Conservation (phyloP, 2,113 vertebrate species). For the Plestiodon gilberti region DNA sequence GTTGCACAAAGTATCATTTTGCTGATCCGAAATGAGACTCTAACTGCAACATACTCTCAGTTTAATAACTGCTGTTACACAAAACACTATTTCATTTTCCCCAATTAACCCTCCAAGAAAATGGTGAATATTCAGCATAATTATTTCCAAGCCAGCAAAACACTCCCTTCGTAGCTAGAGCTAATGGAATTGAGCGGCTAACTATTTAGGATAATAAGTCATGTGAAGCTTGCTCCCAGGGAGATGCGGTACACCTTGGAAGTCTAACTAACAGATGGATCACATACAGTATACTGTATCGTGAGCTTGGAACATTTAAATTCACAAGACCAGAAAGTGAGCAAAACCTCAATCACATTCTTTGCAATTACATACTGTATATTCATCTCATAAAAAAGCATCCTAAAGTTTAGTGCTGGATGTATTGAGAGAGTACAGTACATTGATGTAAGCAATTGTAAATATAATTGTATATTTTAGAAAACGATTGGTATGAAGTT, state of each 20-base stretch:
- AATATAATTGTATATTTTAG: neutral
- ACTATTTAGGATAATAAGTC: conserved; percentile 25
- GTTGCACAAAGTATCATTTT: conserved; percentile 55
- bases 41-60: conserved; percentile 63
- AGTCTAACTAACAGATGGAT: conserved; percentile 36
- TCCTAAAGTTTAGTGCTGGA: neutral
- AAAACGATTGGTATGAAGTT: neutral
- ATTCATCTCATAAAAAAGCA: neutral
- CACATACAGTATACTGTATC: conserved; percentile 27
- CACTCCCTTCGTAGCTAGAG: conserved; percentile 33
- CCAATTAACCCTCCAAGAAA: conserved; percentile 60
- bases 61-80: conserved; percentile 60
- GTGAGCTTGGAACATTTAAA: neutral
- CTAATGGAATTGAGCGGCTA: conserved; percentile 37
- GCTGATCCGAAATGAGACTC: conserved; percentile 38
- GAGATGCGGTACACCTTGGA: neutral
- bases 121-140: conserved; percentile 57
- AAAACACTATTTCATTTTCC: conserved; percentile 51
- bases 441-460: neutral
- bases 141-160: conserved; percentile 59
- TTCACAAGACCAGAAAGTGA: conserved; percentile 7
- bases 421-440: neutral
- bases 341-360: neutral
- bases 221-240: conserved; percentile 22
- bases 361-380: neutral